Percentiles rank a stretch among this genome's conserved stretches.
Evolutionary conservation across 30 jellyfish, hydroid and myxozoan species (phyloP).

Genomic region (Aurelia aurita): DNA sequence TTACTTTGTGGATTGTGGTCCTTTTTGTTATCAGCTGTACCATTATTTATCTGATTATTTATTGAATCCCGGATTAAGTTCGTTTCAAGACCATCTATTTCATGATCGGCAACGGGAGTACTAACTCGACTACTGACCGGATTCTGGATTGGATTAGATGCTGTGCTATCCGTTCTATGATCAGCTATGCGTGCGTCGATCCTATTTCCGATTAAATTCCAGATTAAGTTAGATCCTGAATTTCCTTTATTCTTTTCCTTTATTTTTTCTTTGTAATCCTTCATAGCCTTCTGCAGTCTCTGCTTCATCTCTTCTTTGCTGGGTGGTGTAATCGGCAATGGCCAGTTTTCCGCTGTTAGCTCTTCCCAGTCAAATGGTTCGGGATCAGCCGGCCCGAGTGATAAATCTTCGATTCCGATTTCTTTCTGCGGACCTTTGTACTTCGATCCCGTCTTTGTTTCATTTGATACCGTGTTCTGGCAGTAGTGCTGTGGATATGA

Average conservation of each 20-base stretch:
- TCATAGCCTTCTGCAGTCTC: slow-evolving; percentile 7
- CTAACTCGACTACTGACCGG: not conserved
- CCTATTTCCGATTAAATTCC: too few relatives aligned
- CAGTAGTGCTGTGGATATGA: slow-evolving; percentile 19
- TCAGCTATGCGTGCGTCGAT: too few relatives aligned
- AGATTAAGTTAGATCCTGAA: slow-evolving; percentile 8
- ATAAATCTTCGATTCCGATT: slow-evolving; percentile 31
- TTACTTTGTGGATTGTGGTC: too few relatives aligned
- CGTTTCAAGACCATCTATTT: too few relatives aligned
- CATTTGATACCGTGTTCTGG: slow-evolving; percentile 32
- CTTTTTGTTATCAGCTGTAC: too few relatives aligned
- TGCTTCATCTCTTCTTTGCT: slow-evolving; percentile 41
- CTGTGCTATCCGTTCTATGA: not conserved
- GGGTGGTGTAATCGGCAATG: slow-evolving; percentile 65
- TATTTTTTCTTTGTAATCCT: slow-evolving; percentile 13
- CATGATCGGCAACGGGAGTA: too few relatives aligned
- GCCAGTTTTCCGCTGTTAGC: slow-evolving; percentile 51
- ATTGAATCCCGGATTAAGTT: too few relatives aligned
- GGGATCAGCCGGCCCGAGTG: slow-evolving; percentile 23
- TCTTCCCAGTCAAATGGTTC: slow-evolving; percentile 66
- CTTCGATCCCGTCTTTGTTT: slow-evolving; percentile 8
- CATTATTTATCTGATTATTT: too few relatives aligned
- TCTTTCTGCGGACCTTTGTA: slow-evolving; percentile 12
- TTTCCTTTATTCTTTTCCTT: not conserved
- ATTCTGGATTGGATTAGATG: not conserved